These are phyloP conservation scores for Cryptotis parvus DNA, from an alignment of 2,113 vertebrate genomes.

Conservation along the genomic window DNA sequence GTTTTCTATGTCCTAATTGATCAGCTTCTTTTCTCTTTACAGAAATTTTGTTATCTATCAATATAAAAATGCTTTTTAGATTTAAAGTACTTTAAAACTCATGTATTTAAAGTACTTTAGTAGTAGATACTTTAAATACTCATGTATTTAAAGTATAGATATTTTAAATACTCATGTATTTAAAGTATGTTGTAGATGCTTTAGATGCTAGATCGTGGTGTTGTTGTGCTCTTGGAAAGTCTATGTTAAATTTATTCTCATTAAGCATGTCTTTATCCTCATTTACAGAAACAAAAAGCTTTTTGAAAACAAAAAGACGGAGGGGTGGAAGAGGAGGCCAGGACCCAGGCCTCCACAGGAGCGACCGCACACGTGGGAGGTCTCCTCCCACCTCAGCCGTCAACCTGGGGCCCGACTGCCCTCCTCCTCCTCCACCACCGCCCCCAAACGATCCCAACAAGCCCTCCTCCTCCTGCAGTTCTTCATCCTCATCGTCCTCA, in stretches of 20 bases:
- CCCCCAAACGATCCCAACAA: slow-evolving; percentile 66
- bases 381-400: slow-evolving; percentile 54
- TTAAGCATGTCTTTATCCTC: slow-evolving; percentile 32
- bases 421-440: slow-evolving; percentile 79
- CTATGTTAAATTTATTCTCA: slow-evolving; percentile 31
- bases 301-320: slow-evolving; percentile 63
- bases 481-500: slow-evolving; percentile 58
- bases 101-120: slow-evolving; percentile 28
- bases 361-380: slow-evolving; percentile 66
- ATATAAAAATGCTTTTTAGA: neutral
- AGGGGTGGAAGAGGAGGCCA: slow-evolving; percentile 69
- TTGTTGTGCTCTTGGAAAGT: neutral
- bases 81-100: slow-evolving; percentile 41
- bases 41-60: neutral
- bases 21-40: neutral
- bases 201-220: neutral
- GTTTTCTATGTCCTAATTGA: neutral
- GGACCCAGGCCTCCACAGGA: slow-evolving; percentile 58
- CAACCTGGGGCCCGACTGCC: slow-evolving; percentile 74
- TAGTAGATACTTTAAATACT: neutral
- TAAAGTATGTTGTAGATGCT: neutral
- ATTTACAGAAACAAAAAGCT: slow-evolving; percentile 75
- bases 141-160: neutral
- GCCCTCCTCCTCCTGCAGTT: slow-evolving; percentile 23
- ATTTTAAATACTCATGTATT: slow-evolving; percentile 54